Conservation (phyloP, 2,113 vertebrate genomes). For the Hippoglossus stenolepis region DNA sequence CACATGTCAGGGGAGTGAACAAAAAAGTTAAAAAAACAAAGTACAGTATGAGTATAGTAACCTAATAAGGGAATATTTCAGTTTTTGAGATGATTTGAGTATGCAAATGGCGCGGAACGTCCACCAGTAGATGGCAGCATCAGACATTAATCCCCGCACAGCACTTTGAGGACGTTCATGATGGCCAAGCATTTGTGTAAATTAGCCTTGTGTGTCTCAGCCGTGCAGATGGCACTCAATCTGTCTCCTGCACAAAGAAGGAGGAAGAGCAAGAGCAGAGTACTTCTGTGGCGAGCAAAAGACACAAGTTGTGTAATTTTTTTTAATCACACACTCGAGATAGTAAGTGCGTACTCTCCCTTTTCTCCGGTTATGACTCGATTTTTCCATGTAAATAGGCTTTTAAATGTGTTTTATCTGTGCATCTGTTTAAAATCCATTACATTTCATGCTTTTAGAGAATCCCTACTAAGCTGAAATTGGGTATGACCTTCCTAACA, state of each 20-base stretch:
- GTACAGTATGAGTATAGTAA: neutral
- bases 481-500: conserved; percentile 20
- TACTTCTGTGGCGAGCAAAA: conserved; percentile 27
- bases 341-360: neutral
- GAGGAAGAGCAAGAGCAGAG: conserved; percentile 6
- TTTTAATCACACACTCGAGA: conserved; percentile 19
- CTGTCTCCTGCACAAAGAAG: conserved; percentile 55
- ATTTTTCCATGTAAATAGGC: neutral
- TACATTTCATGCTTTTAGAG: conserved; percentile 9
- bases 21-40: conserved; percentile 18
- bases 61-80: neutral
- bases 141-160: conserved; percentile 38
- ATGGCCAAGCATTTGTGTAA: conserved; percentile 55
- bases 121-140: conserved; percentile 78
- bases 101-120: conserved; percentile 39
- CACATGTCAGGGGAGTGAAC: conserved; percentile 1
- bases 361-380: neutral
- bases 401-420: conserved; percentile 1
- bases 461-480: conserved; percentile 9
- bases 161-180: conserved; percentile 27
- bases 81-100: conserved; percentile 10
- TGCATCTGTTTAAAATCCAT: conserved; percentile 16
- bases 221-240: conserved; percentile 67
- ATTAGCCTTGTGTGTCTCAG: conserved; percentile 63
- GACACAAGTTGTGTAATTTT: conserved; percentile 22